Base-by-base conservation (phyloP, 2,888 invertebrate species). In the Lasioglossum figueresi region DNA sequence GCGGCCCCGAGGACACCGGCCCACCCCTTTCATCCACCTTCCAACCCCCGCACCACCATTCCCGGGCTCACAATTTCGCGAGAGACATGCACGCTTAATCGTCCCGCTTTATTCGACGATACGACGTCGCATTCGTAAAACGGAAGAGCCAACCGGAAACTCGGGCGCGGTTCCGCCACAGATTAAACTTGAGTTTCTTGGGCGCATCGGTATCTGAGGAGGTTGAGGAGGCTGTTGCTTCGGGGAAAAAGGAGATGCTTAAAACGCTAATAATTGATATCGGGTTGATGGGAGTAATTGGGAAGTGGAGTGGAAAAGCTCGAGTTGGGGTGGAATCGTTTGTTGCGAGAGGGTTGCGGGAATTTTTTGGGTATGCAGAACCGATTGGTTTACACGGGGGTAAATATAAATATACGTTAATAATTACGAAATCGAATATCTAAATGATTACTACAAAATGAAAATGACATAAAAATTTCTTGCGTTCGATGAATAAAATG, bases 1-100 rank as follows among this genome's bases (percentile, higher is more conserved):
- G 82, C 82, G 45, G 83, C 84, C 87, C 86, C 70, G 88, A 91
- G 89, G 89, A 90, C 88, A 89, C 83, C 87, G 90, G 80, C 85
- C 76, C 68, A 68, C n/a, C 68, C 23, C 68, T 37, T 23, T 23
- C 66, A 68, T 23, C 66, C 34, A 31, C 66, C 19, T 6, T 8
- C 66, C 19, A 19, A 19, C 66, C 66, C 66, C 34, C 66, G 19
- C 4, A 0, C 31, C 74, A 68, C 34, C 34, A 19, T 2, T 19
- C 23, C 3, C 34, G 19, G 8, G 85, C 87, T 88, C 88, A 82
- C 84, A 87, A 86, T 88, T 90, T 88, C 85, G 73, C 81, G 80
- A 79, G 80, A 79, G 85, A 76, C 80, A 73, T 83, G 87, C 88
- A 86, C 91, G 84, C 88, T 91, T 89, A 88, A 89, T 87, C 88